These are phyloP conservation scores for Nicator chloris DNA, from an alignment of 2,113 vertebrate genomes.

Conservation along the genomic window DNA sequence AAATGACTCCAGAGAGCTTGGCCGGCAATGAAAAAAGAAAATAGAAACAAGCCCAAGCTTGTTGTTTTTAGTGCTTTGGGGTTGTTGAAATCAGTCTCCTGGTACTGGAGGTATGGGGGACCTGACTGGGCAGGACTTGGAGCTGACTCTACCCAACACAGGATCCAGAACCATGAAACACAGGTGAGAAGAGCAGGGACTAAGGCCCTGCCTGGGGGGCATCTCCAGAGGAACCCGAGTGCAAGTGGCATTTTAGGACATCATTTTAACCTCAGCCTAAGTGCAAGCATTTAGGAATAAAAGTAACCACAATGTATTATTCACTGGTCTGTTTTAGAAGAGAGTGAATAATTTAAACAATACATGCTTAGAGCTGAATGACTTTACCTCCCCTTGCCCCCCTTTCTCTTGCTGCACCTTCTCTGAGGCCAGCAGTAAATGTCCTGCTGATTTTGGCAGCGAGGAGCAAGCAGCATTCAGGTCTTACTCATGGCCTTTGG, in stretches of 20 bases:
- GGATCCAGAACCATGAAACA: neutral
- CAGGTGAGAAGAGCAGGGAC: neutral
- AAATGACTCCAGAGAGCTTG: neutral
- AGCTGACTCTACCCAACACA: neutral
- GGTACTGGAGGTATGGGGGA: neutral
- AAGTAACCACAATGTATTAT: neutral
- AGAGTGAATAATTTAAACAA: slow-evolving; percentile 34
- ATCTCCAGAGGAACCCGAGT: neutral
- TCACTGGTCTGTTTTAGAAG: neutral
- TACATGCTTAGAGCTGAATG: neutral
- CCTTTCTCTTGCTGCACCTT: neutral
- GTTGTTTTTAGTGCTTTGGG: neutral
- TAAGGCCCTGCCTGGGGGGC: neutral
- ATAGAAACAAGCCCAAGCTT: neutral
- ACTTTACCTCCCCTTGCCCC: neutral
- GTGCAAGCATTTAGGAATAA: neutral
- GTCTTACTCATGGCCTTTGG: neutral
- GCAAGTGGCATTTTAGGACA: neutral
- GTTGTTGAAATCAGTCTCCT: neutral
- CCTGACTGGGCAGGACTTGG: neutral
- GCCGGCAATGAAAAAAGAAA: neutral
- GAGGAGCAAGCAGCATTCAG: neutral
- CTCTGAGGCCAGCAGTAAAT: neutral
- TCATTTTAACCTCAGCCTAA: neutral
- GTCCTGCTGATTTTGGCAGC: neutral